phyloP scores from a whole-genome alignment of 2,113 vertebrate species.

The Morone chrysops region DNA sequence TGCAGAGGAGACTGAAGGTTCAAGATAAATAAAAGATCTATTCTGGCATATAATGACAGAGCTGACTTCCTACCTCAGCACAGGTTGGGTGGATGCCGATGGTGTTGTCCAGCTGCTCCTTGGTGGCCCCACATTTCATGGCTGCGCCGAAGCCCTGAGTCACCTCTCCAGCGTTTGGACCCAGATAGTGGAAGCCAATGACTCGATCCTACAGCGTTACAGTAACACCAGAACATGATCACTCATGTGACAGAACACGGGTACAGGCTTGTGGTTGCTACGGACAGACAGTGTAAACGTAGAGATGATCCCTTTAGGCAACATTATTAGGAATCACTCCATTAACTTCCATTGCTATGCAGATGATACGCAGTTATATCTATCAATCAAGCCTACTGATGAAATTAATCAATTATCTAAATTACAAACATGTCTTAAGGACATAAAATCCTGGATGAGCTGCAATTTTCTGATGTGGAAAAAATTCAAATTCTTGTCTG shows the following conservation, averaged over 20 bases:
- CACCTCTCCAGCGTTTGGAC: constrained; percentile 96
- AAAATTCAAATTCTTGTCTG: too few relatives aligned
- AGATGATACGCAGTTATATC: too few relatives aligned
- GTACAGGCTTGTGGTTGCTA: accelerated
- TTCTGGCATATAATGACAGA: too few relatives aligned
- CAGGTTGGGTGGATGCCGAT: constrained; percentile 98
- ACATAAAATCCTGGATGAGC: too few relatives aligned
- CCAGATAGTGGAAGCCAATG: constrained; percentile 94
- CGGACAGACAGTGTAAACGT: neutral
- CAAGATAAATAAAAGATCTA: neutral
- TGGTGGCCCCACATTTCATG: constrained; percentile 96
- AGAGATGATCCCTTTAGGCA: too few relatives aligned
- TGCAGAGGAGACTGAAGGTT: neutral
- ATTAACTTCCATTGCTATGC: too few relatives aligned
- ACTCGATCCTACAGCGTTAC: constrained; percentile 86
- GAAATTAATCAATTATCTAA: too few relatives aligned
- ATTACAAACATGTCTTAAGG: too few relatives aligned
- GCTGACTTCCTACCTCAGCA: constrained; percentile 87
- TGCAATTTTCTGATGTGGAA: too few relatives aligned
- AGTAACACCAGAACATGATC: neutral
- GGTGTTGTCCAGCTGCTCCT: constrained; percentile 90
- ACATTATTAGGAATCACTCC: too few relatives aligned
- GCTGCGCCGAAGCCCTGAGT: constrained; percentile 95
- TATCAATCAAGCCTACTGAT: too few relatives aligned
- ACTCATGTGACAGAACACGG: neutral